A percentile compares a stretch with the other conserved stretches of the same genome.
phyloP scores from a whole-genome alignment of 1,140 invertebrate species.

The Ganaspis sp. region DNA sequence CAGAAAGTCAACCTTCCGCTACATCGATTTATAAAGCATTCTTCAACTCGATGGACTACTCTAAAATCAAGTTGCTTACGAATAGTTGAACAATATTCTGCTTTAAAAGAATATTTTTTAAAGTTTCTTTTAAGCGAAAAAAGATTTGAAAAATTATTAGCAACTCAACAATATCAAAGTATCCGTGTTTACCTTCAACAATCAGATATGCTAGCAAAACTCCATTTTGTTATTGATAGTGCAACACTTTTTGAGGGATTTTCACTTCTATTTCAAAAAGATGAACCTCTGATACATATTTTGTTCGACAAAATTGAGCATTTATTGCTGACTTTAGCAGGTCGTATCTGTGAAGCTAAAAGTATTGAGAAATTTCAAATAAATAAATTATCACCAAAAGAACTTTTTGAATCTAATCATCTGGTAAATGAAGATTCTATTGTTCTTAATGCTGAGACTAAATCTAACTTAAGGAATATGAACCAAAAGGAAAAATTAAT shows the following conservation, averaged over 20 bases:
- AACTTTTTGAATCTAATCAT: too few relatives aligned
- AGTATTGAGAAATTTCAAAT: too few relatives aligned
- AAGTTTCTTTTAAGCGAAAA: not conserved
- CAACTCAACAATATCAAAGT: not conserved
- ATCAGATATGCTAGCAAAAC: not conserved
- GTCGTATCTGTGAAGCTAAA: not conserved
- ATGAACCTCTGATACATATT: too few relatives aligned
- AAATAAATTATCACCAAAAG: too few relatives aligned
- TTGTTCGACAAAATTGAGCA: not conserved
- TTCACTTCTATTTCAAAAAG: not conserved
- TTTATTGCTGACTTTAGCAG: not conserved
- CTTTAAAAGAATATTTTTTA: not conserved
- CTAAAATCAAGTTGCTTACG: not conserved
- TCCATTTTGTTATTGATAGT: too few relatives aligned
- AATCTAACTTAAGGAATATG: not conserved
- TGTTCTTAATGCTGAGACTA: too few relatives aligned
- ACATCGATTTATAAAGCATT: not conserved
- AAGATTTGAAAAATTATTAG: not conserved
- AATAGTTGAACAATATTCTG: not conserved
- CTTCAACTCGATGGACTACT: not conserved
- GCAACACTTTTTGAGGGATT: not conserved
- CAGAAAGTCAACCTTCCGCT: not conserved
- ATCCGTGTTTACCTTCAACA: not conserved
- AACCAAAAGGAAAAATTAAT: too few relatives aligned
- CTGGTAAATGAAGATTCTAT: too few relatives aligned